Conservation (phyloP, 2,113 vertebrate genomes). For the Ochotona curzoniae region DNA sequence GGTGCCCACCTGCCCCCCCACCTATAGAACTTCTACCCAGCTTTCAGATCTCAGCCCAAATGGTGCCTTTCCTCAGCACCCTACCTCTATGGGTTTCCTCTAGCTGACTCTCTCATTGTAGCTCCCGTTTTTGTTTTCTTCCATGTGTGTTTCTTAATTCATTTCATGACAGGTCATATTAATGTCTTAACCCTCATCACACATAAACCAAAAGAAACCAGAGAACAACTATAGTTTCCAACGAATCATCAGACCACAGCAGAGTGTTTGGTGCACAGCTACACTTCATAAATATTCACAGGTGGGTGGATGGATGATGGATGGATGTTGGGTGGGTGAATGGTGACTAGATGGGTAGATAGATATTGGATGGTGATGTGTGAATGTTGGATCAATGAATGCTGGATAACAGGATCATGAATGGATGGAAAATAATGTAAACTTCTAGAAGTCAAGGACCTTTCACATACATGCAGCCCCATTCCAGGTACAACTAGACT, state of each 20-base stretch:
- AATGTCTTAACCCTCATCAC: not conserved
- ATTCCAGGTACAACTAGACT: not conserved
- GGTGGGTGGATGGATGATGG: not conserved
- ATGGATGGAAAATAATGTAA: not conserved
- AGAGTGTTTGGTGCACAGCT: not conserved
- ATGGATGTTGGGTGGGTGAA: not conserved
- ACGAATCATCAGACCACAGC: not conserved
- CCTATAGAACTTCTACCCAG: not conserved
- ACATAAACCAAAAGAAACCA: not conserved
- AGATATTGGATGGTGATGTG: not conserved
- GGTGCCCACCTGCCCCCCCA: not conserved
- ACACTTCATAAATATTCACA: not conserved
- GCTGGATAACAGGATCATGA: not conserved
- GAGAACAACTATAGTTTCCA: not conserved
- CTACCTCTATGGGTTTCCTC: not conserved
- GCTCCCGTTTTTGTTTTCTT: not conserved
- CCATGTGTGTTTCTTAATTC: not conserved
- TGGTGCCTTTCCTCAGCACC: accelerated
- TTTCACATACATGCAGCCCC: not conserved
- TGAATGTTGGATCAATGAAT: not conserved
- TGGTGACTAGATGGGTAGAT: not conserved
- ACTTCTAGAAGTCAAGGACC: not conserved
- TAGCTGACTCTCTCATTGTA: not conserved
- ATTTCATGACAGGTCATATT: not conserved
- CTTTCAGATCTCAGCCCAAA: not conserved